Percentiles rank a stretch among this genome's conserved stretches.
Conservation (phyloP, 2,113 vertebrate species). For the Sialia sialis region DNA sequence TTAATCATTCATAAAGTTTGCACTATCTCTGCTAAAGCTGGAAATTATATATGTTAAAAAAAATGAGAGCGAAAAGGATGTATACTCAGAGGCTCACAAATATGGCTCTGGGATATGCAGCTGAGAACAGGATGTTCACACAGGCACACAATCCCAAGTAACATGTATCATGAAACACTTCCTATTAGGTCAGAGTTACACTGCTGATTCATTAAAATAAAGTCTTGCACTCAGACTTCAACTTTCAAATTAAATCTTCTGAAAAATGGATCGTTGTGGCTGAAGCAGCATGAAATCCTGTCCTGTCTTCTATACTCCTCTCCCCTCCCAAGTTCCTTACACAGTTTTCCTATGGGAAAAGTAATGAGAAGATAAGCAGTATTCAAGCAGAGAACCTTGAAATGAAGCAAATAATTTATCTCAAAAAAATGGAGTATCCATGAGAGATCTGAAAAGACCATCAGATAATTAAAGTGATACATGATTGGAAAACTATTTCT, state of each 20-base stretch:
- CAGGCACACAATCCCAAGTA: conserved; percentile 14
- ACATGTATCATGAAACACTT: conserved; percentile 2
- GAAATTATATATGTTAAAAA: background rate
- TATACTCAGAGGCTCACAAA: background rate
- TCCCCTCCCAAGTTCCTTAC: background rate
- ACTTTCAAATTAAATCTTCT: background rate
- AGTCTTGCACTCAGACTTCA: background rate
- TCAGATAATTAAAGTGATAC: conserved; percentile 19
- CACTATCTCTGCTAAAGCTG: background rate
- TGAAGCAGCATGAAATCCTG: background rate
- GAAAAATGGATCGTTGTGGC: background rate
- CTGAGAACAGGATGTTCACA: conserved; percentile 37
- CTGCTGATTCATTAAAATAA: background rate
- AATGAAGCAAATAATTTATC: conserved; percentile 23
- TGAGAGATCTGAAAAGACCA: conserved; percentile 13
- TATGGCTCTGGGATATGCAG: background rate
- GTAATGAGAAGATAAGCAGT: background rate
- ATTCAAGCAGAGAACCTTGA: background rate
- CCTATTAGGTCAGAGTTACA: background rate
- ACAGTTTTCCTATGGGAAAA: background rate
- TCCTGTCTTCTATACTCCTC: background rate
- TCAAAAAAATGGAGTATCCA: background rate
- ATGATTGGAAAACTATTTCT: conserved; percentile 40
- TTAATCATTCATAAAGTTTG: background rate
- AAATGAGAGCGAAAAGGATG: background rate